Percentiles rank a stretch among this genome's conserved stretches.
Evolutionary conservation across 2,888 invertebrate genomes (phyloP).

Genomic region (Drosophila paracracens): DNA sequence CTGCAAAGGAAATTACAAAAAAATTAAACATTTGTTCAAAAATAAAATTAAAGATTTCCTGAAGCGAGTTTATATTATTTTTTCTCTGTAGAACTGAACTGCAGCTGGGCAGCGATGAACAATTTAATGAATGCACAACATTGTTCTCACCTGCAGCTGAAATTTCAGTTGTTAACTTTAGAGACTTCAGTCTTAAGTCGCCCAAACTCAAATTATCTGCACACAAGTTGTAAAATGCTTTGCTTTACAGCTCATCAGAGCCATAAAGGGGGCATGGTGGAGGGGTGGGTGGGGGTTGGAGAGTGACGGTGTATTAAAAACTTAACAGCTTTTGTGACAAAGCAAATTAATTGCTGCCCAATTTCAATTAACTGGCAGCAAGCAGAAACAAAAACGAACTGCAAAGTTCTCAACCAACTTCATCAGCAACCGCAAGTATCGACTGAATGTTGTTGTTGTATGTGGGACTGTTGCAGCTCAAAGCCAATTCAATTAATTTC

Average conservation of each 20-base stretch:
- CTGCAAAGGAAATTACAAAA: not conserved
- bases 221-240: conserved; percentile 62
- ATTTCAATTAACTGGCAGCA: conserved; percentile 74
- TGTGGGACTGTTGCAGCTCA: conserved; percentile 52
- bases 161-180: conserved; percentile 41
- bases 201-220: conserved; percentile 66
- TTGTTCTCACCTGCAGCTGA: conserved; percentile 34
- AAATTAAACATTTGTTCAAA: not conserved
- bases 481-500: conserved; percentile 81
- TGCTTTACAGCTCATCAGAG: conserved; percentile 43
- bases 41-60: not conserved
- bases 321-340: conserved; percentile 76
- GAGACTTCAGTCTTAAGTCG: conserved; percentile 48
- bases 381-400: conserved; percentile 17
- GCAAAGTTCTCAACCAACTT: conserved; percentile 33
- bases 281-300: not conserved
- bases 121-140: conserved; percentile 59
- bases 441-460: conserved; percentile 13
- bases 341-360: conserved; percentile 79
- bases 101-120: not conserved
- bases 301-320: not conserved
- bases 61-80: not conserved
- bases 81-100: not conserved
- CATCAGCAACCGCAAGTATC: conserved; percentile 71
- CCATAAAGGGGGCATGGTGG: not conserved